Evolutionary conservation across 2,888 invertebrate genomes (phyloP).

Genomic region (Chymomyza fuscimana): DNA sequence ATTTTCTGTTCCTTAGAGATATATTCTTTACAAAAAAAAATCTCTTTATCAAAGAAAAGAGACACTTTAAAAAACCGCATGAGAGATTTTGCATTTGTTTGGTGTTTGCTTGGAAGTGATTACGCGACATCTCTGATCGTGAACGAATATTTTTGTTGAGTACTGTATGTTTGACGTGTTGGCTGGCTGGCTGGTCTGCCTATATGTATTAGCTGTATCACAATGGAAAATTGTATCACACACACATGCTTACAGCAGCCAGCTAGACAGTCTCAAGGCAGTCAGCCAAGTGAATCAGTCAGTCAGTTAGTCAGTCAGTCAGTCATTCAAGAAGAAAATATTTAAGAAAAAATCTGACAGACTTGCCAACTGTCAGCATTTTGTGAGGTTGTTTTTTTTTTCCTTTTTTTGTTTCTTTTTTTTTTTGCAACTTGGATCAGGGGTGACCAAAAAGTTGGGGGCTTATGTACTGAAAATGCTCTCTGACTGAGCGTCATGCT

Average conservation of each 20-base stretch:
- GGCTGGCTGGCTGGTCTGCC: too few relatives aligned
- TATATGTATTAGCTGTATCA: conserved; percentile 6
- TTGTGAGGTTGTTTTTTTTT: not conserved
- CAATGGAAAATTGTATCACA: conserved; percentile 35
- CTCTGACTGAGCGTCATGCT: not conserved
- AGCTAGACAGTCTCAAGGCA: not conserved
- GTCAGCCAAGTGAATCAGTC: conserved; percentile 16
- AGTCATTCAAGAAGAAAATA: conserved; percentile 46
- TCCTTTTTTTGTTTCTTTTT: not conserved
- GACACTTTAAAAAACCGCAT: too few relatives aligned
- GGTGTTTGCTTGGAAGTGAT: not conserved
- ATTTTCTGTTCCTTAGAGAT: too few relatives aligned
- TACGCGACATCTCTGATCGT: too few relatives aligned
- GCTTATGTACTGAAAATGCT: not conserved
- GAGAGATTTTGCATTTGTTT: not conserved
- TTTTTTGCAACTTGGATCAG: not conserved
- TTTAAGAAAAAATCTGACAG: conserved; percentile 46
- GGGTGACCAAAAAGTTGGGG: not conserved
- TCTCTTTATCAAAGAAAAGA: too few relatives aligned
- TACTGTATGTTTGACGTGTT: not conserved
- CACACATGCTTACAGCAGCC: not conserved
- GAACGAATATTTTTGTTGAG: not conserved
- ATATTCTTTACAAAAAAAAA: too few relatives aligned
- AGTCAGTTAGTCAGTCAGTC: conserved; percentile 32
- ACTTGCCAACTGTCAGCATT: conserved; percentile 10